These are phyloP conservation scores for Apostichopus parvimensis DNA, from an alignment of 35 echinoderm and acorn worm genomes.

Conservation along the genomic window DNA sequence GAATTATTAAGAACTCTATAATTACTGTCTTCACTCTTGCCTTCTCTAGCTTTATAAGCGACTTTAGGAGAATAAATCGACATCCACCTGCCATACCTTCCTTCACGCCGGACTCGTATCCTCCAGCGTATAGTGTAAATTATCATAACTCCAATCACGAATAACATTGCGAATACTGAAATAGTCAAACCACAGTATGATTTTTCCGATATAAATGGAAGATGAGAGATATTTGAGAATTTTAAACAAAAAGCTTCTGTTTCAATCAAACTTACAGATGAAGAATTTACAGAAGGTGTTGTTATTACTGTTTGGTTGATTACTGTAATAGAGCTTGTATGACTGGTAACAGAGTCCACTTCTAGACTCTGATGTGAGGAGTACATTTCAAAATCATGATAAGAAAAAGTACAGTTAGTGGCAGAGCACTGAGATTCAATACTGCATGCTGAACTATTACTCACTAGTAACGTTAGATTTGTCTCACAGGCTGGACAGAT, in stretches of 20 bases:
- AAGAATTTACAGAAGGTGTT: not conserved
- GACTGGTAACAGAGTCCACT: not conserved
- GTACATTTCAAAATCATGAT: not conserved
- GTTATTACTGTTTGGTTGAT: not conserved
- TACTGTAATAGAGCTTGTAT: too few species aligned
- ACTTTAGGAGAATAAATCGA: constrained; percentile 16
- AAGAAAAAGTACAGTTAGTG: not conserved
- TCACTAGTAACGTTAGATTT: not conserved
- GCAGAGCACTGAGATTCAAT: not conserved
- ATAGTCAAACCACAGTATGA: not conserved
- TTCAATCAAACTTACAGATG: not conserved
- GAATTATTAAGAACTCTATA: constrained; percentile 1
- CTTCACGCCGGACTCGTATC: not conserved
- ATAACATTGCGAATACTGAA: not conserved
- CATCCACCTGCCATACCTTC: constrained; percentile 9
- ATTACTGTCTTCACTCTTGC: not conserved
- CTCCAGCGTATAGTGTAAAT: not conserved
- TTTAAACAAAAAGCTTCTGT: not conserved
- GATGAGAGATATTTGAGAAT: too few species aligned
- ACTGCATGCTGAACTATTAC: not conserved
- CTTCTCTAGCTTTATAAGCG: not conserved
- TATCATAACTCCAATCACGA: not conserved
- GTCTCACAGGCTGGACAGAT: not conserved
- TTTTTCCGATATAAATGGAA: too few species aligned
- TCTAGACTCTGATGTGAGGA: not conserved